Evolutionary conservation across 2,797 vertebrate species (phyloP).

Genomic region (Eleutherodactylus coqui): DNA sequence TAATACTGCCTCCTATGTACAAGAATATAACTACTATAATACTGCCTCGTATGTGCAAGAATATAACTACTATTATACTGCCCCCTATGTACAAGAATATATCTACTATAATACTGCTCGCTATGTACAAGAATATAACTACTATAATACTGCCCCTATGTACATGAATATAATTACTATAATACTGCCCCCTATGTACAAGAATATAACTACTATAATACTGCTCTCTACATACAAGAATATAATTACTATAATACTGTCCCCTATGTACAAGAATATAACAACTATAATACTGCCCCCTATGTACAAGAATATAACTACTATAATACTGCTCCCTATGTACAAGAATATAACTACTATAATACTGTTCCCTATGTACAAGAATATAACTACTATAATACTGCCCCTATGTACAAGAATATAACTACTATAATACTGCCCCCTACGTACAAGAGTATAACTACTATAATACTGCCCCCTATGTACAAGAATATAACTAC

Average conservation of each 20-base stretch:
- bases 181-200: background rate
- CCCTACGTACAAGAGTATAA: background rate
- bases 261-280: background rate
- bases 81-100: background rate
- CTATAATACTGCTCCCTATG: background rate
- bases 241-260: conserved; percentile 9
- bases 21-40: background rate
- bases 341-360: no score
- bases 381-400: conserved; percentile 2
- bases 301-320: background rate
- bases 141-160: background rate
- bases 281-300: background rate
- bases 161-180: conserved; percentile 5
- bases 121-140: background rate
- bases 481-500: background rate
- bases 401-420: background rate
- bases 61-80: conserved; percentile 8
- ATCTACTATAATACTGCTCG: background rate
- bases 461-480: conserved; percentile 2
- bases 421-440: background rate
- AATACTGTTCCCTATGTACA: no score
- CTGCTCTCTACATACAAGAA: background rate
- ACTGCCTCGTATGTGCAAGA: background rate
- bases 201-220: background rate
- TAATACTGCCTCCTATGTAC: background rate